Percentiles rank a stretch among this genome's conserved stretches.
phyloP scores from a whole-genome alignment of 2,113 vertebrate species.

The Leiothrix lutea region DNA sequence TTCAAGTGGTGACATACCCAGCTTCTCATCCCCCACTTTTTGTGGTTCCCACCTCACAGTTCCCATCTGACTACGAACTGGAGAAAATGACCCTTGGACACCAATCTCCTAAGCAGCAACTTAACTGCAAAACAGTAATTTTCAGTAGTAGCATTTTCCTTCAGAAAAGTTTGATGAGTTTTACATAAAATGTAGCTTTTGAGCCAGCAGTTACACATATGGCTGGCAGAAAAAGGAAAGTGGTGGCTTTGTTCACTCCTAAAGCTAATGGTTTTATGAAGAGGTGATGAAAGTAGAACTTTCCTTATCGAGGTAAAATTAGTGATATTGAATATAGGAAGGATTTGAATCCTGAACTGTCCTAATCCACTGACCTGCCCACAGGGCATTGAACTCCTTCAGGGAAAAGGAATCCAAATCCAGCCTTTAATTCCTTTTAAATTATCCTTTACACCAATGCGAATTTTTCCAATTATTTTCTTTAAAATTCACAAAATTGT shows the following conservation, averaged over 20 bases:
- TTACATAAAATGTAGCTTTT: not conserved
- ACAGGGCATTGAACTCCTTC: not conserved
- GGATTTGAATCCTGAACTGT: not conserved
- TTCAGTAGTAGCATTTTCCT: not conserved
- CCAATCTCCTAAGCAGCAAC: not conserved
- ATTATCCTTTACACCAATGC: not conserved
- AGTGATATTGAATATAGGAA: not conserved
- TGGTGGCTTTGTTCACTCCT: not conserved
- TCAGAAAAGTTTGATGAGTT: not conserved
- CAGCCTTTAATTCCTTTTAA: not conserved
- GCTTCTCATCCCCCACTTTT: rapidly evolving
- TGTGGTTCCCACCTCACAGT: not conserved
- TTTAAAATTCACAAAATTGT: not conserved
- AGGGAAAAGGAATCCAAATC: not conserved
- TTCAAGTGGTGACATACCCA: not conserved
- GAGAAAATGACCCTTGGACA: not conserved
- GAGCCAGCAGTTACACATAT: not conserved
- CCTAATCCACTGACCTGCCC: not conserved
- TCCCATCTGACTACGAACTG: not conserved
- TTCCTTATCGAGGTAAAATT: not conserved
- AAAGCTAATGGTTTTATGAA: not conserved
- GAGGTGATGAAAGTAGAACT: not conserved
- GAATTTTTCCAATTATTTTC: not conserved
- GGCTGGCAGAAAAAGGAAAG: not conserved
- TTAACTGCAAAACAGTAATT: not conserved